Evolutionary conservation across 1,140 invertebrate species (phyloP).

Genomic region (Drosophila pruinosa): DNA sequence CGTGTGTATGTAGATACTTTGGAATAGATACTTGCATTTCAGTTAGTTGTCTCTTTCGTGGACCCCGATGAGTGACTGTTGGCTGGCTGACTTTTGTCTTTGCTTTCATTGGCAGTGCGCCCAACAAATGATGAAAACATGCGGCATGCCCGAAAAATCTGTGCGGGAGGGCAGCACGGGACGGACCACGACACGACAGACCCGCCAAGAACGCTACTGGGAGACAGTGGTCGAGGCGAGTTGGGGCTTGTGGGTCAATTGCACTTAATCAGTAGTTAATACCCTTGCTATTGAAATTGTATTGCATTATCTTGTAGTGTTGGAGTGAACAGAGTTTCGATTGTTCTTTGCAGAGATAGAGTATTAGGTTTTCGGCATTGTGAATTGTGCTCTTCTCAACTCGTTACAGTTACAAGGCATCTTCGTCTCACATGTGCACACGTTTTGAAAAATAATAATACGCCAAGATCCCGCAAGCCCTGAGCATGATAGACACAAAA

Average conservation of each 20-base stretch:
- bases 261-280: slow-evolving; percentile 38
- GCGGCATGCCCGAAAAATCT: slow-evolving; percentile 47
- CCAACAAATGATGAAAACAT: slow-evolving; percentile 74
- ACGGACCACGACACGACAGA: slow-evolving; percentile 39
- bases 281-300: neutral
- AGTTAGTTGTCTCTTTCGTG: slow-evolving; percentile 46
- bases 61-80: slow-evolving; percentile 60
- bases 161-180: slow-evolving; percentile 63
- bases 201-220: neutral
- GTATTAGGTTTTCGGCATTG: neutral
- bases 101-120: slow-evolving; percentile 72
- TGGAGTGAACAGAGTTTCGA: too few species aligned
- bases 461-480: slow-evolving; percentile 22
- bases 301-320: too few species aligned
- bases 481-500: slow-evolving; percentile 48
- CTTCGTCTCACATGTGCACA: neutral
- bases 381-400: neutral
- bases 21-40: slow-evolving; percentile 62
- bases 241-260: slow-evolving; percentile 34
- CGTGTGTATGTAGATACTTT: slow-evolving; percentile 37
- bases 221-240: neutral
- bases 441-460: slow-evolving; percentile 5
- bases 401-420: slow-evolving; percentile 20
- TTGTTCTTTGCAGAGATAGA: neutral
- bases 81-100: slow-evolving; percentile 63